A percentile compares a stretch with the other conserved stretches of the same genome.
phyloP scores from a whole-genome alignment of 1,140 invertebrate genomes.

The Heliconius hermathena region DNA sequence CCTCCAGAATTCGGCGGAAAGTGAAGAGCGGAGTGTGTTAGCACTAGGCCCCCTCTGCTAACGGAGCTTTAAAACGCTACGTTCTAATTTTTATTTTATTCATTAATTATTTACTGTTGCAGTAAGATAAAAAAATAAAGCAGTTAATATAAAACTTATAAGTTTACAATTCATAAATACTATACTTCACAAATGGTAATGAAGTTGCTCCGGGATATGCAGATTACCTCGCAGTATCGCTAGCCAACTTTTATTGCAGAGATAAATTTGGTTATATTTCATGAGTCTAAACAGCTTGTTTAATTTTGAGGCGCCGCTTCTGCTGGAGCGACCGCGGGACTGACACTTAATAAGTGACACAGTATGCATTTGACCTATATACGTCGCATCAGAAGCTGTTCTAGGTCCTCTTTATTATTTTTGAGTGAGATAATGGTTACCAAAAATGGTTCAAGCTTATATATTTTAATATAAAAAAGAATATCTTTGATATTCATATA shows the following conservation, averaged over 20 bases:
- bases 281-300: neutral
- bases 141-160: neutral
- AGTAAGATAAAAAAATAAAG: neutral
- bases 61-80: no score
- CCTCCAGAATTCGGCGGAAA: no score
- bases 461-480: no score
- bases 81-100: no score
- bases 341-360: neutral
- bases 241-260: conserved; percentile 16
- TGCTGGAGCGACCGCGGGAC: neutral
- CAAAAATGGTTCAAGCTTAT: no score
- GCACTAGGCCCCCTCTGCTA: no score
- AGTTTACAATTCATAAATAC: neutral
- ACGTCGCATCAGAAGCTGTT: neutral
- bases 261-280: conserved; percentile 12
- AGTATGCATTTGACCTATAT: conserved; percentile 6
- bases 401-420: neutral
- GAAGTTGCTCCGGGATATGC: neutral
- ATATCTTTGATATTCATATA: no score
- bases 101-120: no score
- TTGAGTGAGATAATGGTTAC: neutral
- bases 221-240: conserved; percentile 11
- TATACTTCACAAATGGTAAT: neutral
- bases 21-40: no score
- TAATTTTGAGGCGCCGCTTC: neutral